Evolutionary conservation across 1,140 invertebrate genomes (phyloP), one percentile per base, ranked within the genome.

Genomic region (Apis florea): DNA sequence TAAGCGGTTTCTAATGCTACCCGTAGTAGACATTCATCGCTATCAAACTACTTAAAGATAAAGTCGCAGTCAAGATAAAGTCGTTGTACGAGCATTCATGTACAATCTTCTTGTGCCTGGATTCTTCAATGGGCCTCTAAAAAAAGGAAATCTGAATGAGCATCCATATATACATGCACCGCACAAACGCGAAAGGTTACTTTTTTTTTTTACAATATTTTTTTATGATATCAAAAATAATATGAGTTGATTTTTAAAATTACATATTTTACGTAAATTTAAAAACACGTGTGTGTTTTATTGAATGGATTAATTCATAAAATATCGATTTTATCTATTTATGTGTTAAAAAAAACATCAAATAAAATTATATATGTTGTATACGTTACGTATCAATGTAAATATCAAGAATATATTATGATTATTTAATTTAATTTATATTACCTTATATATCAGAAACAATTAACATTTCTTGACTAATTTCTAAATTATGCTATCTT

Each of bases 91-190:
- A 47, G 17, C 59, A 47, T 40, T 40, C 31, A 40, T 40, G 31
- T 40, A 40, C 31, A 40, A 40, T 17, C 82, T 64, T 69, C 40
- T 68, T 54, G 66, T 13, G 77, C 59, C 70, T 86, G 79, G 85
- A 85, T 86, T 85, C 79, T 79, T 89, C 83, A 89, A 89, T 89
- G 85, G 80, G 77, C 83, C 80, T 83, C 85, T 87, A 86, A 79
- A 87, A 74, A 78, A 83, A 77, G 72, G 78, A 89, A 59, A 77
- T 73, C 77, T 88, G 82, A 86, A 88, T 89, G 84, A 61, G 80
- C 75, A 24, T 85, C 53, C 71, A 72, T 63, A 1, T 69, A 72
- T 72, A 69, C 69, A 2, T 64, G 31, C 51, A 67, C 31, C 58
- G 31, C 31, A 19, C 68, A 73, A 17, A 56, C 61, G 66, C 47